phyloP scores from a whole-genome alignment of 2,797 vertebrate genomes.

The Neosilurus mollespiculum region DNA sequence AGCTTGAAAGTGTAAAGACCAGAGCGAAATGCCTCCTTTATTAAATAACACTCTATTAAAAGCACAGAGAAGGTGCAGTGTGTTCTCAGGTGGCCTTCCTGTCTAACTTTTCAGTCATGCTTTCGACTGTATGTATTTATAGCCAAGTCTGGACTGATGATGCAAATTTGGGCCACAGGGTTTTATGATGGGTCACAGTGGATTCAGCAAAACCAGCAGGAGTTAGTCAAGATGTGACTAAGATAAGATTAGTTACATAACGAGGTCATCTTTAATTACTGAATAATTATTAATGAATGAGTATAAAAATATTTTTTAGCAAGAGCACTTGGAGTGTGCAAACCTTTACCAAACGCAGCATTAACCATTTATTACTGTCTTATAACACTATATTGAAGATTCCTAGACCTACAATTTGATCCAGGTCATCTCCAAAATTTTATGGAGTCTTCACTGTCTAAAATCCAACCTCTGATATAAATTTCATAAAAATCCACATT shows the following conservation, averaged over 20 bases:
- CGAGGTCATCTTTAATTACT: neutral
- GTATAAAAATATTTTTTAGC: neutral
- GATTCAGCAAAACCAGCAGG: conserved; percentile 9
- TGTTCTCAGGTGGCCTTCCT: conserved; percentile 23
- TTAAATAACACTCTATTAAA: conserved; percentile 28
- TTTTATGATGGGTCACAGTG: conserved; percentile 2
- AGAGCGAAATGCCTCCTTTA: neutral
- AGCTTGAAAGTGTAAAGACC: neutral
- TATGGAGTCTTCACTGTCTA: no score
- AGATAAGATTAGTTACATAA: neutral
- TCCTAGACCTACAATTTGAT: no score
- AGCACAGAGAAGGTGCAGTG: conserved; percentile 1
- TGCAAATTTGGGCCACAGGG: conserved; percentile 28
- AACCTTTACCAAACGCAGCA: no score
- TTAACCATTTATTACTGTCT: no score
- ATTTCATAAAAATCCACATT: no score
- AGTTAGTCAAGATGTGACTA: neutral
- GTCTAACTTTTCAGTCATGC: conserved; percentile 2
- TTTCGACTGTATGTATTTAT: conserved; percentile 36
- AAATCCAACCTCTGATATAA: no score
- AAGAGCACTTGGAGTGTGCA: no score
- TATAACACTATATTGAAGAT: no score
- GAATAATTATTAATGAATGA: neutral
- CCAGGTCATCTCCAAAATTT: no score
- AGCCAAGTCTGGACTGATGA: conserved; percentile 26